These are phyloP conservation scores for Eucera pruinosa DNA, from an alignment of 2,888 invertebrate genomes.

Conservation along the genomic window DNA sequence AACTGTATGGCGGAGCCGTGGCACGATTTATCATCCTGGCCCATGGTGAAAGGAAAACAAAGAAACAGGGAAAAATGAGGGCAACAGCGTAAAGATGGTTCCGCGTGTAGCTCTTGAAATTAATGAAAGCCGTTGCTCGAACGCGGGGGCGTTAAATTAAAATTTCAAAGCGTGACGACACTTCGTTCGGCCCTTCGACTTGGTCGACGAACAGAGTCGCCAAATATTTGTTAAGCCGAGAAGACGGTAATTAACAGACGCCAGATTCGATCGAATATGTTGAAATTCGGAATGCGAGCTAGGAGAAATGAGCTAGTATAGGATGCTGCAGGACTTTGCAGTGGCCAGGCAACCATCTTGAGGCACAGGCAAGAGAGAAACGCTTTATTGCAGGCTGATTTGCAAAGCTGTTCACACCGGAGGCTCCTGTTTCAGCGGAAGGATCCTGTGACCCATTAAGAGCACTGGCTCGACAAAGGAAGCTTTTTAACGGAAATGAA, in stretches of 20 bases:
- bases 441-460: constrained; percentile 67
- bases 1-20: background rate
- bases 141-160: constrained; percentile 23
- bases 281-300: constrained; percentile 29
- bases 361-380: constrained; percentile 37
- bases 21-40: constrained; percentile 3
- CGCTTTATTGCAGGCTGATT: constrained; percentile 62
- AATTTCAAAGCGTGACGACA: constrained; percentile 33
- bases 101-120: constrained; percentile 2
- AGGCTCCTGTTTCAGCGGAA: constrained; percentile 49
- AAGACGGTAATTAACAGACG: constrained; percentile 32
- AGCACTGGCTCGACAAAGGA: constrained; percentile 39
- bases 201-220: constrained; percentile 1
- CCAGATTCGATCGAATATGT: constrained; percentile 20
- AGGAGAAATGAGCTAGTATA: constrained; percentile 19
- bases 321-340: constrained; percentile 1
- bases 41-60: constrained; percentile 2
- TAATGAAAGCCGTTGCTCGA: constrained; percentile 1
- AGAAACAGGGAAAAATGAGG: background rate
- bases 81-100: background rate
- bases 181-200: constrained; percentile 8
- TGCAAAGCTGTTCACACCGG: constrained; percentile 65
- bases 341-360: background rate
- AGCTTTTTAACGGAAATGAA: constrained; percentile 67
- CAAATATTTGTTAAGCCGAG: constrained; percentile 45